A percentile compares a stretch with the other conserved stretches of the same genome.
Conservation (phyloP, 2,113 vertebrate genomes). For the Rhabdornis inornatus region DNA sequence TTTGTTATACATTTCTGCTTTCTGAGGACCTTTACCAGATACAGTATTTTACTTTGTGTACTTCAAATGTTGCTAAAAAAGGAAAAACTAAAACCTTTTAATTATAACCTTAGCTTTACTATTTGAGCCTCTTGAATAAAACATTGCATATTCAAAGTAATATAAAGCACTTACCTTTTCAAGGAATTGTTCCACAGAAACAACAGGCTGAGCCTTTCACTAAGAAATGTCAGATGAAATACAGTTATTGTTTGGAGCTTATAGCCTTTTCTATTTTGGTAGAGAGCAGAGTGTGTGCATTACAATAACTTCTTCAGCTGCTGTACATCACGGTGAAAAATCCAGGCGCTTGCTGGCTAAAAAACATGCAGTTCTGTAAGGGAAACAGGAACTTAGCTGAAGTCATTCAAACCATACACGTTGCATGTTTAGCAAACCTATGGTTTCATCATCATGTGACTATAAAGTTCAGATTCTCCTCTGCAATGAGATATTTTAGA, state of each 20-base stretch:
- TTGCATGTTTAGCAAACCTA: constrained; percentile 48
- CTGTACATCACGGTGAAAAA: neutral
- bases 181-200: neutral
- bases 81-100: neutral
- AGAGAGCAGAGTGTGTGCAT: neutral
- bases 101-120: neutral
- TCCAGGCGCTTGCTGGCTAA: neutral
- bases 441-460: constrained; percentile 66
- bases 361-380: constrained; percentile 11
- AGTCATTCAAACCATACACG: constrained; percentile 56
- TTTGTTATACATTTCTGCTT: neutral
- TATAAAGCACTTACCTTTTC: constrained; percentile 52
- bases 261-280: neutral
- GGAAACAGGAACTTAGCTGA: constrained; percentile 47
- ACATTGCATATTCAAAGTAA: neutral
- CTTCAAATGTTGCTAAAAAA: neutral
- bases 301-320: neutral
- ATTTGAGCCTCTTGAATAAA: neutral
- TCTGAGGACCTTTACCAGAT: neutral
- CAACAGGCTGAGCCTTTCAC: neutral
- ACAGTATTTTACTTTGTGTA: neutral
- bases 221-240: constrained; percentile 1
- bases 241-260: neutral
- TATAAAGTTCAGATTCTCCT: constrained; percentile 35
- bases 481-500: constrained; percentile 24